Evolutionary conservation across 1,140 invertebrate species (phyloP).

Genomic region (Platorchestia sp.): DNA sequence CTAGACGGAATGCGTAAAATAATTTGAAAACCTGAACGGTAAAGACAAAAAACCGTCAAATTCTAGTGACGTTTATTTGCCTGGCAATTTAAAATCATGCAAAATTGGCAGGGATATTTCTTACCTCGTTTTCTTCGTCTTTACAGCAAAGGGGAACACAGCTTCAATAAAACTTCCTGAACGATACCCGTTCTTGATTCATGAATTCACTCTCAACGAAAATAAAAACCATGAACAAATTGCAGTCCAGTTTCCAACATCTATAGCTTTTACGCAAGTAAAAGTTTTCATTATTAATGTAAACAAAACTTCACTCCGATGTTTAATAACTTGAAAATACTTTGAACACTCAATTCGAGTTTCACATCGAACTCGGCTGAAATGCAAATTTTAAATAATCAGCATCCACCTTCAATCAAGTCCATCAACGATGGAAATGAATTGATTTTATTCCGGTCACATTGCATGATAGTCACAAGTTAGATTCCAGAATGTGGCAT

Average conservation of each 20-base stretch:
- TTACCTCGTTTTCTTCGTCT: neutral
- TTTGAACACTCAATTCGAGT: neutral
- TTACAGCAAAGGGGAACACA: too few relatives aligned
- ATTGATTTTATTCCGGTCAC: neutral
- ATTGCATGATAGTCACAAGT: neutral
- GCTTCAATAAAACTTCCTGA: neutral
- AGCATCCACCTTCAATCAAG: neutral
- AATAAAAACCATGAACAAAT: neutral
- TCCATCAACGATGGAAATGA: neutral
- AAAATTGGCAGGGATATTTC: neutral
- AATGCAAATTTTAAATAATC: neutral
- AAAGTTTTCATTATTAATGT: too few relatives aligned
- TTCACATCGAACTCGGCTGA: neutral
- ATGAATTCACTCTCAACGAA: neutral
- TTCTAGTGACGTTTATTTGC: neutral
- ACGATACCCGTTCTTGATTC: neutral
- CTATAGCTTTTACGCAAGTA: neutral
- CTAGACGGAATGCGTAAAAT: neutral
- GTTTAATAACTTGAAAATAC: neutral
- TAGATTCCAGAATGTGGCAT: conserved; percentile 16
- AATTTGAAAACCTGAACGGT: neutral
- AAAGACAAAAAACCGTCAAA: neutral
- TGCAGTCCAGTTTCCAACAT: neutral
- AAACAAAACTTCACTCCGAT: too few relatives aligned
- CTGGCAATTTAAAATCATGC: neutral